Base-by-base conservation (phyloP, 2,797 vertebrate species). In the Microctenopoma stevenorrisi region DNA sequence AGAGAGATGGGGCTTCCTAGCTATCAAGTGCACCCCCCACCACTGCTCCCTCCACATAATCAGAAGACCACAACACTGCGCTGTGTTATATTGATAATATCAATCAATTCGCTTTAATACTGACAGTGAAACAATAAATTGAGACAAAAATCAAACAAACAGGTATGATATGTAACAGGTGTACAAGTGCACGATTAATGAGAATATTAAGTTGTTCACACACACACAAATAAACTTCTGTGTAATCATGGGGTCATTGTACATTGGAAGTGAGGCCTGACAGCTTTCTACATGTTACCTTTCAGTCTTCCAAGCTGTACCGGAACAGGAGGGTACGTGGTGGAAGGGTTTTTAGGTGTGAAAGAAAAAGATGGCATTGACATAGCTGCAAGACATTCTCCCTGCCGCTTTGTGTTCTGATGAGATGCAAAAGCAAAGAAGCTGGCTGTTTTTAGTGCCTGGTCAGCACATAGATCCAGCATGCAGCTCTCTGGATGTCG, bases 401-500 rank as follows among this genome's bases (percentile, higher is more conserved):
- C 12, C 64, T 68, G 68, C 54, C 46, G 10, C 61, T 59, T 58
- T 76, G 54, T 42, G 52, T 80, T 79, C 10, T 44, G 43, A 59
- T 73, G 56, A 55, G 54, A 70, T 15, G 7, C 58, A 46, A 86
- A 78, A 73, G 65, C n/a, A 6, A 44, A 42, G 50, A 51, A 64
- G 74, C 64, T 67, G 16, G 64, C 72, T 60, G 46, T 75, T 85
- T 78, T 79, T 64, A 55, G 47, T 61, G 66, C 40, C 1, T 26
- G 49, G 59, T 86, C 83, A 88, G 79, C 88, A 69, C 64, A 72
- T 38, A 16, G 30, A 26, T 68, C 13, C 58, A 68, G 40, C 56
- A n/a, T 47, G 46, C 37, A 62, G 63, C 71, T 43, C 50, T 74
- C 42, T 61, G 43, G 13, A 43, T 37, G 35, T 37, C 8, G 5